A percentile compares a stretch with the other conserved stretches of the same genome.
phyloP scores from a whole-genome alignment of 2,888 invertebrate genomes.

The Lepidonotus clava region DNA sequence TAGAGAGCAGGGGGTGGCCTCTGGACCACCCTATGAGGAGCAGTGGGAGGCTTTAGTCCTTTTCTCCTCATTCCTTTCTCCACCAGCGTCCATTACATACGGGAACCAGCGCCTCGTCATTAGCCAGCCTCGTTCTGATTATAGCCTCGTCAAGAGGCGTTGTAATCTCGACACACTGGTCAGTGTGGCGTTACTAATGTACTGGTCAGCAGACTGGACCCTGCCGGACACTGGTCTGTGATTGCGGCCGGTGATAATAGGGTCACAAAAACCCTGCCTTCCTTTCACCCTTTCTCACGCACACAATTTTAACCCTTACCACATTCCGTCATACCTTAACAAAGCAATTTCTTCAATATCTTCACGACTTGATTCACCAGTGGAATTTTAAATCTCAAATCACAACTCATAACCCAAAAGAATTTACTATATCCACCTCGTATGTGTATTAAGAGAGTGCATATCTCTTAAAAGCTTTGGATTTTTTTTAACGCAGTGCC shows the following conservation, averaged over 20 bases:
- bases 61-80: neutral
- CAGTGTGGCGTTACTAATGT: neutral
- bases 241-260: constrained; percentile 3
- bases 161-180: constrained; percentile 11
- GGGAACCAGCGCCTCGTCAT: neutral
- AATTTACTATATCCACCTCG: no score
- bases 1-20: no score
- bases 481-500: no score
- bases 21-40: neutral
- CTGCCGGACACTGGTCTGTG: neutral
- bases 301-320: neutral
- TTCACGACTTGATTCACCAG: no score
- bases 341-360: no score
- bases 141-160: constrained; percentile 14
- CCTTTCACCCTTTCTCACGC: neutral
- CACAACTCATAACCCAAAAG: no score
- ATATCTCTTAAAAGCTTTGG: no score
- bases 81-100: neutral
- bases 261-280: neutral
- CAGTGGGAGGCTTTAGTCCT: neutral
- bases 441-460: no score
- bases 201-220: neutral
- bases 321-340: no score
- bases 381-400: no score
- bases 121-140: constrained; percentile 13